phyloP scores from a whole-genome alignment of 1,140 invertebrate genomes.

The Apocrypta bakeri region DNA sequence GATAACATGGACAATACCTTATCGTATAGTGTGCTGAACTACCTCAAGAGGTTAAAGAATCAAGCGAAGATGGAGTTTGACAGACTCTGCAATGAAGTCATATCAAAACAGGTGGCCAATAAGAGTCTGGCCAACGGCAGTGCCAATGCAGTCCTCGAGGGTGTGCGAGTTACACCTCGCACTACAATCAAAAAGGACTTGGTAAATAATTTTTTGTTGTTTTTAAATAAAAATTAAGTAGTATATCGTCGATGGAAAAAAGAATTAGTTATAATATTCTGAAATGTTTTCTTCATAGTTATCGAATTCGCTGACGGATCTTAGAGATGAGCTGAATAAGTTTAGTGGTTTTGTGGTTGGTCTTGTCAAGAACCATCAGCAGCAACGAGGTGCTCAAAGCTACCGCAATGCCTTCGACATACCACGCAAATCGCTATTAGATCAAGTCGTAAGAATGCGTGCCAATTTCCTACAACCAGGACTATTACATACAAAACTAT shows the following conservation, averaged over 20 bases:
- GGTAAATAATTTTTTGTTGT: conserved; percentile 67
- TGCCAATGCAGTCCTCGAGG: conserved; percentile 76
- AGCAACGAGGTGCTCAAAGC: conserved; percentile 80
- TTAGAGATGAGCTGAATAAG: conserved; percentile 89
- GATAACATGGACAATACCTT: conserved; percentile 94
- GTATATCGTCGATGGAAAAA: background rate
- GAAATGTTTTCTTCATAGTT: conserved; percentile 61
- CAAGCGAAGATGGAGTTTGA: conserved; percentile 97
- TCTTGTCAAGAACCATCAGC: conserved; percentile 77
- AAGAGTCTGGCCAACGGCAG: conserved; percentile 72
- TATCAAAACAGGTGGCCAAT: conserved; percentile 76
- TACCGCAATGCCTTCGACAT: conserved; percentile 98
- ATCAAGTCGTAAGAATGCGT: conserved; percentile 95
- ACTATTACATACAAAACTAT: conserved; percentile 81
- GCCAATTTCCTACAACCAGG: conserved; percentile 93
- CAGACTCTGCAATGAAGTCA: conserved; percentile 86
- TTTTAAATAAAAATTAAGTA: background rate
- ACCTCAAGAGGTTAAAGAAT: conserved; percentile 96
- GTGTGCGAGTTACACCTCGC: conserved; percentile 82
- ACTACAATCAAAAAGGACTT: conserved; percentile 84
- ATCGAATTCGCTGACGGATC: conserved; percentile 83
- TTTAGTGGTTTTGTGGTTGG: conserved; percentile 90
- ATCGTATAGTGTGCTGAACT: conserved; percentile 94
- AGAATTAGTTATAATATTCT: background rate
- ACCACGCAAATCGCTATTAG: conserved; percentile 88